Conservation (phyloP, 2,113 vertebrate species). For the Saimiri boliviensis region DNA sequence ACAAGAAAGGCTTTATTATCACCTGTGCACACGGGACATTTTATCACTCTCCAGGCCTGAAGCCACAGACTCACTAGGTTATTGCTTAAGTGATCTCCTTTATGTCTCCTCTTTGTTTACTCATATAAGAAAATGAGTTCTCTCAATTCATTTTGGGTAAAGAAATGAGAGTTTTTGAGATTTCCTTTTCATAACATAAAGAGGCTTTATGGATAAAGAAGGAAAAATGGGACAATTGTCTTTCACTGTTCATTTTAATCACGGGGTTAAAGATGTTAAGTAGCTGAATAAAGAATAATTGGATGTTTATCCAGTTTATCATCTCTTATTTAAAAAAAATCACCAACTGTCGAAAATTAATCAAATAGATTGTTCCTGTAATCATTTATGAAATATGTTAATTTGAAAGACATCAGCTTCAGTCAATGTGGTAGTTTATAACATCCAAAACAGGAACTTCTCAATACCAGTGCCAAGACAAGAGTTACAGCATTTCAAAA, state of each 20-base stretch:
- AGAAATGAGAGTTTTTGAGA: not conserved
- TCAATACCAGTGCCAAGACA: not conserved
- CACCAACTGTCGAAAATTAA: not conserved
- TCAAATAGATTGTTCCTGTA: not conserved
- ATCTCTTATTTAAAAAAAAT: not conserved
- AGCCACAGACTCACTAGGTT: not conserved
- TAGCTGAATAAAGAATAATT: not conserved
- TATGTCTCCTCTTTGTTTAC: not conserved
- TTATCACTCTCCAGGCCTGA: not conserved
- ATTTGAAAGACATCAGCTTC: not conserved
- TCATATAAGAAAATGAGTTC: not conserved
- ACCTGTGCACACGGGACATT: fast-evolving
- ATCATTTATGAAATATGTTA: not conserved
- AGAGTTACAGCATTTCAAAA: not conserved
- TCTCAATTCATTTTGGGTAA: not conserved
- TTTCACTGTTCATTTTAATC: not conserved
- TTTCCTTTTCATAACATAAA: not conserved
- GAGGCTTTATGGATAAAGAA: not conserved
- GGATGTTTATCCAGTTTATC: not conserved
- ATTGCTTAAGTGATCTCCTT: not conserved
- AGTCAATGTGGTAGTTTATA: not conserved
- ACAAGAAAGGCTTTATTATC: not conserved
- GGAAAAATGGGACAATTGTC: not conserved
- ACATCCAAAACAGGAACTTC: not conserved
- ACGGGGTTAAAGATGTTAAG: not conserved